Evolutionary conservation across 2,113 vertebrate species (phyloP).

Genomic region (Sebastes schlegelii): DNA sequence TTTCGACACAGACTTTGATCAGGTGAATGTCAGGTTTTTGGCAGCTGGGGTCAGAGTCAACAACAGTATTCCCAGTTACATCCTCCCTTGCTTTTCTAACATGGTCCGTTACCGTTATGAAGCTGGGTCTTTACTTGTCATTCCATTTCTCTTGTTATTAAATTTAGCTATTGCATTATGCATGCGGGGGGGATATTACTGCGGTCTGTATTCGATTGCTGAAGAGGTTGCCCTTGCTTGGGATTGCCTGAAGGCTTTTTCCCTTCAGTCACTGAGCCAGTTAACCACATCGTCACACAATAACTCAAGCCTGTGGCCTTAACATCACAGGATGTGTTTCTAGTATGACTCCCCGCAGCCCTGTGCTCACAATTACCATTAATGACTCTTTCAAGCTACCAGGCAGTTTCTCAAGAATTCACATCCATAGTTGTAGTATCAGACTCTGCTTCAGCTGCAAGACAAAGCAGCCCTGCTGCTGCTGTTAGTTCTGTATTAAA

Average conservation of each 20-base stretch:
- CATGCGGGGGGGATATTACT: constrained; percentile 59
- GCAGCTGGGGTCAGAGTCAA: constrained; percentile 8
- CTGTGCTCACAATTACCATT: constrained; percentile 53
- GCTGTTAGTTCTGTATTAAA: background rate
- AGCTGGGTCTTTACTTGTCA: constrained; percentile 50
- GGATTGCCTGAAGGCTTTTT: constrained; percentile 43
- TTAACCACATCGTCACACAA: constrained; percentile 21
- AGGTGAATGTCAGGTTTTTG: background rate
- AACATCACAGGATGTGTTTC: constrained; percentile 52
- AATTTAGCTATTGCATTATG: constrained; percentile 69
- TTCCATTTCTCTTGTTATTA: constrained; percentile 60
- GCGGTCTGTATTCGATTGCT: constrained; percentile 50
- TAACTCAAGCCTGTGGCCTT: constrained; percentile 48
- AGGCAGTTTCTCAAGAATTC: constrained; percentile 46
- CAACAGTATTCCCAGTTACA: constrained; percentile 9
- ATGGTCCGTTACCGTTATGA: constrained; percentile 23
- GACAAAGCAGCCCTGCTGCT: background rate
- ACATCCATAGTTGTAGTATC: constrained; percentile 18
- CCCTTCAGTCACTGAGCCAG: constrained; percentile 36
- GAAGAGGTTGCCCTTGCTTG: constrained; percentile 43
- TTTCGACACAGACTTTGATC: background rate
- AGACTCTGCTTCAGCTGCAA: constrained; percentile 16
- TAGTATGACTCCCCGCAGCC: constrained; percentile 35
- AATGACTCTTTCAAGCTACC: constrained; percentile 50
- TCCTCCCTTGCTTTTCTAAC: constrained; percentile 13